Percentiles rank a stretch among this genome's conserved stretches.
These are phyloP conservation scores for Drosophila yakuba DNA, from an alignment of 1,140 invertebrate species.

Conservation along the genomic window DNA sequence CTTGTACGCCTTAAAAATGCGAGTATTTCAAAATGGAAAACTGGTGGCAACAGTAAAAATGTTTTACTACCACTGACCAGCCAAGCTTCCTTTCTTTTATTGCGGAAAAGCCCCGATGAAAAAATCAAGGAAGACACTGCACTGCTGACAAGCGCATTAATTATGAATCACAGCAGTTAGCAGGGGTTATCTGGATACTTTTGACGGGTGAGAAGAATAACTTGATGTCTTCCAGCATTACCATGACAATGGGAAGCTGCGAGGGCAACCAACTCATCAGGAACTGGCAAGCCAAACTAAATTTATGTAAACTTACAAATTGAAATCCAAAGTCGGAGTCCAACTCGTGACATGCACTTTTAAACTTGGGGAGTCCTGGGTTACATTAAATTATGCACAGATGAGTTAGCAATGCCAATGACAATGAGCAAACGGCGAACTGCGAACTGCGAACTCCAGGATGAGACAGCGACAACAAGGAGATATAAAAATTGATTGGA, in stretches of 20 bases:
- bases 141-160: slow-evolving; percentile 51
- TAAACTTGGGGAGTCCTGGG: slow-evolving; percentile 28
- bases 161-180: slow-evolving; percentile 74
- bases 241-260: slow-evolving; percentile 63
- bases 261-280: slow-evolving; percentile 72
- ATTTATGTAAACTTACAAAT: slow-evolving; percentile 83
- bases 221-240: slow-evolving; percentile 54
- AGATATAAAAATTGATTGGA: slow-evolving; percentile 84
- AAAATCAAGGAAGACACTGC: slow-evolving; percentile 14
- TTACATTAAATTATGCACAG: slow-evolving; percentile 84
- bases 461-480: slow-evolving; percentile 46
- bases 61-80: slow-evolving; percentile 52
- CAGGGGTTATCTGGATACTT: slow-evolving; percentile 4
- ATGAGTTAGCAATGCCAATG: slow-evolving; percentile 84
- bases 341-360: slow-evolving; percentile 78
- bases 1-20: slow-evolving; percentile 8
- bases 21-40: slow-evolving; percentile 28
- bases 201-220: slow-evolving; percentile 59
- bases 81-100: slow-evolving; percentile 43
- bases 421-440: slow-evolving; percentile 42
- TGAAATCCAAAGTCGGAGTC: slow-evolving; percentile 68
- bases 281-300: slow-evolving; percentile 47
- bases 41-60: slow-evolving; percentile 31
- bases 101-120: slow-evolving; percentile 29
- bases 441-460: slow-evolving; percentile 3